Evolutionary conservation across 2,888 invertebrate species (phyloP).

Genomic region (Coronaproctus castanopsis): DNA sequence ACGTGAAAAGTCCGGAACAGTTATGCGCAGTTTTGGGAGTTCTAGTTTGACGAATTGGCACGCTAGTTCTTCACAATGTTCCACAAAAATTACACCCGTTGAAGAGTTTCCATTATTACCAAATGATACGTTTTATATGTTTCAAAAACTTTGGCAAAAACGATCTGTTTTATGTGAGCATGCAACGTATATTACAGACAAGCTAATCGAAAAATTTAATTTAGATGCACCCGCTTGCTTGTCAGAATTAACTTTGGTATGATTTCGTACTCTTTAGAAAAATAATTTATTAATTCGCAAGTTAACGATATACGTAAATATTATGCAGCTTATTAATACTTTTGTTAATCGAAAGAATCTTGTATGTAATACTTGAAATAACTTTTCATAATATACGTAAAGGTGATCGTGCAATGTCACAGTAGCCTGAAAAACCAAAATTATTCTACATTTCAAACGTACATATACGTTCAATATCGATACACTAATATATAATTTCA

Average conservation of each 20-base stretch:
- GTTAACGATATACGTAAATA: too few species aligned
- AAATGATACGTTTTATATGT: neutral
- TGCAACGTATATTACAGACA: neutral
- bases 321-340: too few species aligned
- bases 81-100: conserved; percentile 1
- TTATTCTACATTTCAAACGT: too few species aligned
- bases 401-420: too few species aligned
- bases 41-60: conserved; percentile 2
- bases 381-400: too few species aligned
- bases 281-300: too few species aligned
- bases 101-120: conserved; percentile 4
- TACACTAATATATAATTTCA: too few species aligned
- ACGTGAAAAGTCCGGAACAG: conserved; percentile 36
- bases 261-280: too few species aligned
- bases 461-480: too few species aligned
- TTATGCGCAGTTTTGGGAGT: conserved; percentile 27
- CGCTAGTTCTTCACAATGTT: neutral
- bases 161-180: neutral
- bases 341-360: too few species aligned
- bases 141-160: neutral
- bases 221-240: neutral
- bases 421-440: too few species aligned
- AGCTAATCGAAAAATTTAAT: neutral
- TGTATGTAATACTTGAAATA: too few species aligned
- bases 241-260: neutral